Conservation (phyloP, 2,797 vertebrate genomes). For the Darevskia nairensis region DNA sequence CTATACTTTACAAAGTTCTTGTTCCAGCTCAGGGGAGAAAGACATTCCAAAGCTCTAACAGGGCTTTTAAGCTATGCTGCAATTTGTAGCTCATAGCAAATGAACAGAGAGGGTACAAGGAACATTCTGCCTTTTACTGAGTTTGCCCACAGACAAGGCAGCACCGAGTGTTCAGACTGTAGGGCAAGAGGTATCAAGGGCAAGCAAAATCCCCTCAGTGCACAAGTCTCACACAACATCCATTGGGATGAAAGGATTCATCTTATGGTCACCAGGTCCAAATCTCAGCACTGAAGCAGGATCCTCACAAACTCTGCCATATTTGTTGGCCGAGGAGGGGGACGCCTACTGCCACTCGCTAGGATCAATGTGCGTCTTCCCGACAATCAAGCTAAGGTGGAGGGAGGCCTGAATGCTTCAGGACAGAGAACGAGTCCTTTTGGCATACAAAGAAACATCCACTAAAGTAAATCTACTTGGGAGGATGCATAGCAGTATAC, state of each 20-base stretch:
- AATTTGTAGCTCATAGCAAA: not conserved
- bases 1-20: not conserved
- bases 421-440: not conserved
- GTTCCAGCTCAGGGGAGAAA: not conserved
- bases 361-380: not conserved
- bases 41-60: not conserved
- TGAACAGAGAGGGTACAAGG: not conserved
- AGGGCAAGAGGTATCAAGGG: not conserved
- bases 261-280: not conserved
- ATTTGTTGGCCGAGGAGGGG: not conserved
- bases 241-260: not conserved
- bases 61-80: not conserved
- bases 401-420: not conserved
- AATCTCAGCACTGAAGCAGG: too few relatives aligned
- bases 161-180: not conserved
- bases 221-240: not conserved
- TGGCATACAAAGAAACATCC: not conserved
- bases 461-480: not conserved
- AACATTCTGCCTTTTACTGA: not conserved
- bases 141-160: not conserved
- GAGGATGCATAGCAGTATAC: not conserved
- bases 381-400: not conserved
- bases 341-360: not conserved
- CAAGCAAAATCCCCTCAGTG: not conserved
- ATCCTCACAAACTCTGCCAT: not conserved